Conservation (phyloP, 2,113 vertebrate genomes). For the Rhineura floridana region DNA sequence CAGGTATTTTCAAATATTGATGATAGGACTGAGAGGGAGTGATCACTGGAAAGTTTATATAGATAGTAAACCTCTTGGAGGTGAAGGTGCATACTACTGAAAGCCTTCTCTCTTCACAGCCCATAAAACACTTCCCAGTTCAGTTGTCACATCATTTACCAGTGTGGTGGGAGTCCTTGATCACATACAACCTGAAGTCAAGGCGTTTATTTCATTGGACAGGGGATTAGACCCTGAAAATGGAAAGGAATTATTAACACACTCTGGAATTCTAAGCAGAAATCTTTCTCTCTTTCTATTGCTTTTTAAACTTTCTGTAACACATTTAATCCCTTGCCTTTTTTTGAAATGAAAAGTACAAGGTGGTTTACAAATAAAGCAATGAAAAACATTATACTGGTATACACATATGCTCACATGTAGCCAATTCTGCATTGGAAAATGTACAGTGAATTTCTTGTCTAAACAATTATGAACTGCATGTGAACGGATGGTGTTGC, state of each 20-base stretch:
- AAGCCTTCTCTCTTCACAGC: constrained; percentile 59
- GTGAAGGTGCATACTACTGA: constrained; percentile 36
- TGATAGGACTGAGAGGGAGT: neutral
- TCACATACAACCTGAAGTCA: neutral
- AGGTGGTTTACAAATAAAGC: neutral
- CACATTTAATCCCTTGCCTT: too few relatives aligned
- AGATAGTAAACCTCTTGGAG: neutral
- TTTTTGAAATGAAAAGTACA: too few relatives aligned
- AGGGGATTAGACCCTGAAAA: neutral
- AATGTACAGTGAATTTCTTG: neutral
- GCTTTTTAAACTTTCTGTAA: neutral
- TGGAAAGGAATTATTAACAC: neutral
- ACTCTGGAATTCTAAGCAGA: neutral
- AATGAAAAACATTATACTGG: too few relatives aligned
- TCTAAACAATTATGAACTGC: neutral
- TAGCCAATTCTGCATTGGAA: neutral
- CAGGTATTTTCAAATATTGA: neutral
- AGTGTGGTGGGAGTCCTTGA: constrained; percentile 16
- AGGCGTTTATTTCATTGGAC: neutral
- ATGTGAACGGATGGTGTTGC: neutral
- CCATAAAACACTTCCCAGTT: constrained; percentile 38
- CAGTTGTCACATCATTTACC: constrained; percentile 20
- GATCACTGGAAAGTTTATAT: neutral
- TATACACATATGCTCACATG: too few relatives aligned
- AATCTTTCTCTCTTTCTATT: neutral